A percentile compares a stretch with the other conserved stretches of the same genome.
These are phyloP conservation scores for Chiridota heheva DNA, from an alignment of 35 echinoderm and acorn worm species.

Conservation along the genomic window DNA sequence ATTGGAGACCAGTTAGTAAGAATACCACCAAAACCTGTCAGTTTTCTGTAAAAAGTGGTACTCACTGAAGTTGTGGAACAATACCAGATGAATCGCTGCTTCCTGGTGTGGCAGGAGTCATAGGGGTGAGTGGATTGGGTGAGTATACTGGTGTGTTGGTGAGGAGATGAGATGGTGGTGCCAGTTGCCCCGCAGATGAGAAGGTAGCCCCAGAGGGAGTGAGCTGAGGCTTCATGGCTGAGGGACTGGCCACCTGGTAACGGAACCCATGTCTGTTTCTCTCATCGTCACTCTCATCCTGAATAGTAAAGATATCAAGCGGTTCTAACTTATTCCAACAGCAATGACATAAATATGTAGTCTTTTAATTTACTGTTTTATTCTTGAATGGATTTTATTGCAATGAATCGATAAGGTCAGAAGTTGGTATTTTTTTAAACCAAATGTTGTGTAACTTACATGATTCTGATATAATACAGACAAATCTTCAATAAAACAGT, in stretches of 20 bases:
- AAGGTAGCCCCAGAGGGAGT: slow-evolving; percentile 9
- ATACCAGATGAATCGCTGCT: slow-evolving; percentile 88
- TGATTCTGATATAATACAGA: too few species aligned
- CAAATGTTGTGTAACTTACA: too few species aligned
- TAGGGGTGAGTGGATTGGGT: slow-evolving; percentile 71
- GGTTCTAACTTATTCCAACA: too few species aligned
- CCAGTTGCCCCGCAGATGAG: slow-evolving; percentile 28
- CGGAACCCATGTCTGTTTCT: slow-evolving; percentile 27
- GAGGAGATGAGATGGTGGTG: slow-evolving; percentile 25
- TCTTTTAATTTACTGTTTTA: too few species aligned
- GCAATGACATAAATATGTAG: too few species aligned
- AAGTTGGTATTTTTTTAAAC: too few species aligned
- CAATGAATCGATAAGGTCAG: too few species aligned
- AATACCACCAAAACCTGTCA: not conserved
- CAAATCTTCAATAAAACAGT: too few species aligned
- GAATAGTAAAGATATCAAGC: not conserved
- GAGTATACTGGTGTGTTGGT: slow-evolving; percentile 49
- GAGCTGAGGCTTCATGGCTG: slow-evolving; percentile 10
- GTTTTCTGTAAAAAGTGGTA: not conserved
- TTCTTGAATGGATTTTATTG: too few species aligned
- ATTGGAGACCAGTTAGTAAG: not conserved
- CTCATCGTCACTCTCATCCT: slow-evolving; percentile 24
- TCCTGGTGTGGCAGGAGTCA: slow-evolving; percentile 85
- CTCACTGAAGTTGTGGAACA: slow-evolving; percentile 95
- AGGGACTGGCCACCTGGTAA: slow-evolving; percentile 14